Conservation (phyloP, 92 coral and sea anemone species). For the Pocillopora meandrina region DNA sequence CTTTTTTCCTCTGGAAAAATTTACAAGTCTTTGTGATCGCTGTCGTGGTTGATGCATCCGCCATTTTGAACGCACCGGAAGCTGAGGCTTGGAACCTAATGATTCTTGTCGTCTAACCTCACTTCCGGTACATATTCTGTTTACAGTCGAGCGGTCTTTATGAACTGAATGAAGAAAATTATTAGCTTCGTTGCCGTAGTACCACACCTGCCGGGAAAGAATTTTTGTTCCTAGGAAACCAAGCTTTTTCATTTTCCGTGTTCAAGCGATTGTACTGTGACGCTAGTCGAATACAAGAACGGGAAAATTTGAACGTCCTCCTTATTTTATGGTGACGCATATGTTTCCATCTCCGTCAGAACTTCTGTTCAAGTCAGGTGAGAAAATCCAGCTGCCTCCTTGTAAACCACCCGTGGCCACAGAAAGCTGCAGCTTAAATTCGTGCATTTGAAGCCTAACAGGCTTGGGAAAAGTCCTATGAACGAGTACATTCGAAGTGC, state of each 20-base stretch:
- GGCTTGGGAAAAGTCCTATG: neutral
- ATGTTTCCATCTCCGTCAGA: constrained; percentile 14
- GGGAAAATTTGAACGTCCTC: neutral
- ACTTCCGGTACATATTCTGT: constrained; percentile 51
- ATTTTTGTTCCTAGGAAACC: constrained; percentile 45
- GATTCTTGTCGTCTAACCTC: neutral
- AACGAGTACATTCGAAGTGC: neutral
- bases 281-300: constrained; percentile 3
- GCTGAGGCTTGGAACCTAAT: constrained; percentile 15
- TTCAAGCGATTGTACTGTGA: neutral
- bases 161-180: constrained; percentile 15
- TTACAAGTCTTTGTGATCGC: constrained; percentile 53
- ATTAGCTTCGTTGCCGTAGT: constrained; percentile 30
- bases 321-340: constrained; percentile 8
- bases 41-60: constrained; percentile 28
- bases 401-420: constrained; percentile 16
- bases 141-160: constrained; percentile 13
- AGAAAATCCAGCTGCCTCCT: constrained; percentile 29
- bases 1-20: constrained; percentile 54
- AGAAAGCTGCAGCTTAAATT: neutral
- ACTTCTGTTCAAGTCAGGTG: constrained; percentile 32
- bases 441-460: neutral
- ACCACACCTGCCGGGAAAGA: constrained; percentile 41
- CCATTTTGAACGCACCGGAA: constrained; percentile 44
- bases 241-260: constrained; percentile 9